These are phyloP conservation scores for Protobothrops flavoviridis DNA, from an alignment of 2,113 vertebrate genomes.

Conservation along the genomic window DNA sequence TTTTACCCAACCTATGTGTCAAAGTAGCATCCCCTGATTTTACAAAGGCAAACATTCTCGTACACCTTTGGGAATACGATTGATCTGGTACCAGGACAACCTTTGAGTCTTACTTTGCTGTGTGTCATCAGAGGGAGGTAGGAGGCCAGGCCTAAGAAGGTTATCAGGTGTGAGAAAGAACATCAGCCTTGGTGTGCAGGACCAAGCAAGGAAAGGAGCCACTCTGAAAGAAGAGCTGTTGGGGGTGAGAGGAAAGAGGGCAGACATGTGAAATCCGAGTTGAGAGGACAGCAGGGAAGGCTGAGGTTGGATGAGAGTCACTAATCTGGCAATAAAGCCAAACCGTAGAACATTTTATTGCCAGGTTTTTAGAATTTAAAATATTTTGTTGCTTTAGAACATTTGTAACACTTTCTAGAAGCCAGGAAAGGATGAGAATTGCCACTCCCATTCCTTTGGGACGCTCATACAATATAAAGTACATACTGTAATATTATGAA, in stretches of 20 bases:
- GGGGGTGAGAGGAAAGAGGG: neutral
- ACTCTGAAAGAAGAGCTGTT: neutral
- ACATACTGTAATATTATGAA: neutral
- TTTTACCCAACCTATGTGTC: neutral
- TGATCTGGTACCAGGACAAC: neutral
- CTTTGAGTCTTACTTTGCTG: neutral
- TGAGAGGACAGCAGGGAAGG: neutral
- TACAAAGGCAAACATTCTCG: neutral
- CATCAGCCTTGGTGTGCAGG: neutral
- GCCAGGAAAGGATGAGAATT: neutral
- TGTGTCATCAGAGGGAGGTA: neutral
- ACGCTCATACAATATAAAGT: neutral
- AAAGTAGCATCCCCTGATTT: neutral
- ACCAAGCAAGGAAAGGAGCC: neutral
- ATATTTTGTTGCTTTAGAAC: neutral
- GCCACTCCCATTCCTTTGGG: neutral
- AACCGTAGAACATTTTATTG: neutral
- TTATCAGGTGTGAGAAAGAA: neutral
- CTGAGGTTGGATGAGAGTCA: neutral
- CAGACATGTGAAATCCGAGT: neutral
- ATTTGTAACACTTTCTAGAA: neutral
- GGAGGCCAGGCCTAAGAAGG: neutral
- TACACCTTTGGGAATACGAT: neutral
- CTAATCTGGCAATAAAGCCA: neutral
- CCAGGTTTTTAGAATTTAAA: neutral